Conservation (phyloP, 2,797 vertebrate species). For the Sebastes glaucus region DNA sequence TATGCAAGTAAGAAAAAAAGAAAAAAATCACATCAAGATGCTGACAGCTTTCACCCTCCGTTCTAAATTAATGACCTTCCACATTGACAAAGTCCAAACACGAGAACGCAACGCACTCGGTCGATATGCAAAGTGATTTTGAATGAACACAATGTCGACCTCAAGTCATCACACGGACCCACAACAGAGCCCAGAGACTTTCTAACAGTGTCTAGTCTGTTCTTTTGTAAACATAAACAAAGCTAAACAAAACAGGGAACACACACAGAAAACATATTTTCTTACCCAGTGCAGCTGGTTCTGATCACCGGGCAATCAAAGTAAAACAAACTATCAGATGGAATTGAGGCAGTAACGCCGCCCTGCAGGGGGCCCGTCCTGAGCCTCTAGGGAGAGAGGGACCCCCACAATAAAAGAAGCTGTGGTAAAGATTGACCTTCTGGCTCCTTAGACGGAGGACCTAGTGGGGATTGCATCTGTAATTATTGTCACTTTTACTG, state of each 20-base stretch:
- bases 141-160: conserved; percentile 47
- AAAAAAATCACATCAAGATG: conserved; percentile 2
- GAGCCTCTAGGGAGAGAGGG: neutral
- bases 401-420: conserved; percentile 22
- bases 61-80: conserved; percentile 43
- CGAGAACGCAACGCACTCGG: conserved; percentile 14
- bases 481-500: conserved; percentile 27
- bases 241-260: conserved; percentile 69
- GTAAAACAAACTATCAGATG: conserved; percentile 64
- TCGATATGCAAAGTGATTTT: conserved; percentile 60
- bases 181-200: conserved; percentile 64
- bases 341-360: conserved; percentile 33
- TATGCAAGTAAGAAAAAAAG: neutral
- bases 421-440: conserved; percentile 11
- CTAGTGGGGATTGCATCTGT: conserved; percentile 21
- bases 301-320: conserved; percentile 54
- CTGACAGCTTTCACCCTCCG: conserved; percentile 39
- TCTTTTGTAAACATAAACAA: conserved; percentile 69
- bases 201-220: conserved; percentile 62
- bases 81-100: conserved; percentile 48
- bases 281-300: conserved; percentile 62
- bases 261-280: conserved; percentile 67
- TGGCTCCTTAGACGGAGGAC: conserved; percentile 3
- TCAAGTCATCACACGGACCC: conserved; percentile 56
- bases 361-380: conserved; percentile 47